Conservation (phyloP, 2,888 invertebrate genomes). For the Clivina fossor region DNA sequence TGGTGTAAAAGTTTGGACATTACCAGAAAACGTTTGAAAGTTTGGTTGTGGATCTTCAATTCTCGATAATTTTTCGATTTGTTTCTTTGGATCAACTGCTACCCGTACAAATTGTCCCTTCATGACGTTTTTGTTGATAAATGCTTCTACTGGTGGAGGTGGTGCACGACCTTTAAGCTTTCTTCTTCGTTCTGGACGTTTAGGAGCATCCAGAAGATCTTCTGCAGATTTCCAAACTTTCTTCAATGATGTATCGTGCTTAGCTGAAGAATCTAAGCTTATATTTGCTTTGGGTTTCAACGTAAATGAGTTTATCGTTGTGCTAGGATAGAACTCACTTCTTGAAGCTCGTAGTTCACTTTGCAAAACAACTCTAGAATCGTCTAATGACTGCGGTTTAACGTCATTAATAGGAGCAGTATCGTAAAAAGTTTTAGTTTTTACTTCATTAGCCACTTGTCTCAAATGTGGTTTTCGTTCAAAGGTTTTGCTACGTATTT, state of each 20-base stretch:
- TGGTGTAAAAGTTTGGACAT: constrained; percentile 39
- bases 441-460: too few species aligned
- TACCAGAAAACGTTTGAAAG: constrained; percentile 24
- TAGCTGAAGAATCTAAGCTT: neutral
- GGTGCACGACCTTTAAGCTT: constrained; percentile 48
- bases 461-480: constrained; percentile 1
- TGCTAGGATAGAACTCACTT: constrained; percentile 22
- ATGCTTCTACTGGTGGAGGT: constrained; percentile 46
- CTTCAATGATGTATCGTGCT: constrained; percentile 39
- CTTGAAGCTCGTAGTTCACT: constrained; percentile 6
- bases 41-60: constrained; percentile 13
- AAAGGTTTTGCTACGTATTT: neutral
- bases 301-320: constrained; percentile 16
- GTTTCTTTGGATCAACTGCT: constrained; percentile 44
- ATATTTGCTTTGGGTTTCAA: constrained; percentile 11
- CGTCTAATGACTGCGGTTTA: constrained; percentile 16
- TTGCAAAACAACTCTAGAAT: constrained; percentile 16
- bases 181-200: constrained; percentile 49
- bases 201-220: constrained; percentile 46
- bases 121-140: constrained; percentile 46
- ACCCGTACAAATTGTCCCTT: constrained; percentile 53
- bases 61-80: constrained; percentile 5
- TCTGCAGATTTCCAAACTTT: constrained; percentile 54
- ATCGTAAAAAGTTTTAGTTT: neutral
- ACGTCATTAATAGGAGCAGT: neutral